phyloP scores from a whole-genome alignment of 2,888 invertebrate species.

The Boloria euphrosyne region DNA sequence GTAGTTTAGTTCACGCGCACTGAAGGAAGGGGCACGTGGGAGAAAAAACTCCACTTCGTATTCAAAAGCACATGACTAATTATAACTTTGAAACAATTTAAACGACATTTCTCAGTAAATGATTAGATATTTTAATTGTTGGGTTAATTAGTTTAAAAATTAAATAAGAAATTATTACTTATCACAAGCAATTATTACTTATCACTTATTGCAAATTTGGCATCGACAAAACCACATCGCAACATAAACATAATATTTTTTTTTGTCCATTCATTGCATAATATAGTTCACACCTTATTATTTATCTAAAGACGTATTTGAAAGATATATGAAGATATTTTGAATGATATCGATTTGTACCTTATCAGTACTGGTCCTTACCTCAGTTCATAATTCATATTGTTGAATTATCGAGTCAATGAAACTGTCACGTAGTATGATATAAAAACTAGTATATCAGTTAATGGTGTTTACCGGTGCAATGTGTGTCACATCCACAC shows the following conservation, averaged over 20 bases:
- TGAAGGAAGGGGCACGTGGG: conserved; percentile 20
- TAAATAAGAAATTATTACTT: too few relatives aligned
- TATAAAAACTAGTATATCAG: conserved; percentile 44
- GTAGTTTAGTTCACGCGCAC: conserved; percentile 23
- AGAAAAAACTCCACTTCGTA: conserved; percentile 18
- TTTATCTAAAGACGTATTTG: not conserved
- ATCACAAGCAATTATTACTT: too few relatives aligned
- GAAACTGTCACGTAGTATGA: conserved; percentile 19
- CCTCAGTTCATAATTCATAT: conserved; percentile 7
- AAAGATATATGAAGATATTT: not conserved
- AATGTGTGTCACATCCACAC: conserved; percentile 75
- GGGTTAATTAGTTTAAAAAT: too few relatives aligned
- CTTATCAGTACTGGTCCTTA: conserved; percentile 18
- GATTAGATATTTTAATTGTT: too few relatives aligned
- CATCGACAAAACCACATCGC: too few relatives aligned
- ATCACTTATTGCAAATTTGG: too few relatives aligned
- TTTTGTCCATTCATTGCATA: too few relatives aligned
- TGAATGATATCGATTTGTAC: conserved; percentile 1
- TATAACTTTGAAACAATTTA: too few relatives aligned
- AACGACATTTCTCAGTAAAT: too few relatives aligned
- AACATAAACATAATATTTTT: too few relatives aligned
- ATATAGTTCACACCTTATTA: too few relatives aligned
- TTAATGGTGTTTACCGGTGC: conserved; percentile 63
- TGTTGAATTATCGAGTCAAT: conserved; percentile 20
- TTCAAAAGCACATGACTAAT: conserved; percentile 3